Evolutionary conservation across 2,113 vertebrate species (phyloP), one percentile per base, ranked within the genome.

Genomic region (Corythornis vintsioides): DNA sequence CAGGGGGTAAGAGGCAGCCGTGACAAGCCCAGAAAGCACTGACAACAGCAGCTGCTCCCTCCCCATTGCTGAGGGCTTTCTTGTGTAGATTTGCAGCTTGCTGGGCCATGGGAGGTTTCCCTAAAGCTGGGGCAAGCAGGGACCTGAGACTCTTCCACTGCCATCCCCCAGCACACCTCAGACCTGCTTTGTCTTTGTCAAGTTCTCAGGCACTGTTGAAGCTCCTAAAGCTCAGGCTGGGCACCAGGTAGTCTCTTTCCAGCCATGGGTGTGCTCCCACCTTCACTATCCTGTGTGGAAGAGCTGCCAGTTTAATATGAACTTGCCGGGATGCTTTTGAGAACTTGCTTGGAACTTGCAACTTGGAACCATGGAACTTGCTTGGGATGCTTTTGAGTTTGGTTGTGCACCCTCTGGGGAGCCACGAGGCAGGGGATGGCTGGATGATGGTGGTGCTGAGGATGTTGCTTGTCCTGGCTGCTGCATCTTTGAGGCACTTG

Each of bases 1-100:
- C 69, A 43, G 86, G 18, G 81, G 35, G 45, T 76, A 50, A 33
- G 35, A 78, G 66, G 81, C 92, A 88, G 88, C 76, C 64, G 10
- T 69, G 66, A 89, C 67, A 16, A 72, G 78, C 87, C 65, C 65
- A 31, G 86, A 25, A 73, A 70, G 77, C 88, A 79, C 80, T 52
- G 93, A 83, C 92, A 95, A 14, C 76, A 86, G 96, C 95, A 96
- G 95, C 95, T 96, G 95, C 92, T 93, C 79, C 82, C 29, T 87
- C 79, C 73, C 79, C 19, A 5, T 9, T 29, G 14, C 60, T 17
- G 21, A 71, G 75, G 78, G 43, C 77, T 78, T 56, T 66, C 81
- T 73, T 2, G 0, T 2, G 3, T 18, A 60, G 64, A 61, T 92
- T 71, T 88, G n/a, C 59, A 2, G 1, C 35, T 77, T 67, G 42